Evolutionary conservation across 2,797 vertebrate genomes (phyloP).

Genomic region (Gephyroberyx darwinii): DNA sequence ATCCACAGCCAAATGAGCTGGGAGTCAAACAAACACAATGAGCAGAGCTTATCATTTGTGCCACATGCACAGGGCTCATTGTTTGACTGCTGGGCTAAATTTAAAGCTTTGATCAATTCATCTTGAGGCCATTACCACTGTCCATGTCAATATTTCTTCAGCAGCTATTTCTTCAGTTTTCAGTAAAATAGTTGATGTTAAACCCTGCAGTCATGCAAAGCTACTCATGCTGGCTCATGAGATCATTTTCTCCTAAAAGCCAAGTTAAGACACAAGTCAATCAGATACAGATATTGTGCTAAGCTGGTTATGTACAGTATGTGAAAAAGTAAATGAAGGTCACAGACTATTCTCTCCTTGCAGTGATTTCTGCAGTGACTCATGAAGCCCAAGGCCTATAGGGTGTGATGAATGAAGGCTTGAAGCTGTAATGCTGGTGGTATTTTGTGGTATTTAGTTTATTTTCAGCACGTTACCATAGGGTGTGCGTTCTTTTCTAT

Average conservation of each 20-base stretch:
- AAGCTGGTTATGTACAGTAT: neutral
- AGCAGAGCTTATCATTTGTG: conserved; percentile 33
- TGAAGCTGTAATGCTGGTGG: too few species aligned
- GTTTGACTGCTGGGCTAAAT: conserved; percentile 36
- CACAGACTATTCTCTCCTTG: too few species aligned
- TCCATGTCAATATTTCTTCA: conserved; percentile 43
- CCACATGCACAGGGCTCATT: conserved; percentile 52
- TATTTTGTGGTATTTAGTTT: too few species aligned
- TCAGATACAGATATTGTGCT: neutral
- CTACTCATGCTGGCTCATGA: conserved; percentile 45
- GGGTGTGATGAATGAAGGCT: too few species aligned
- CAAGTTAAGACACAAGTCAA: conserved; percentile 18
- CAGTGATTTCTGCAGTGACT: too few species aligned
- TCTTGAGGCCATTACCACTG: conserved; percentile 37
- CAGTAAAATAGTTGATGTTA: conserved; percentile 35
- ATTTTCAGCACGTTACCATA: too few species aligned
- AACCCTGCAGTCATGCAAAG: conserved; percentile 48
- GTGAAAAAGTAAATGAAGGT: too few species aligned
- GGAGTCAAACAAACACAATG: conserved; percentile 29
- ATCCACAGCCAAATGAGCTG: conserved; percentile 37
- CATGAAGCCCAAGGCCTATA: too few species aligned
- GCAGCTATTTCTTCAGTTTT: conserved; percentile 58
- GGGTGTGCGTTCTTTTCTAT: too few species aligned
- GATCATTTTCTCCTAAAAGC: conserved; percentile 18
- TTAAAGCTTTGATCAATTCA: conserved; percentile 51